A percentile compares a stretch with the other conserved stretches of the same genome.
These are phyloP conservation scores for Prunella himalayana DNA, from an alignment of 2,113 vertebrate genomes.

Conservation along the genomic window DNA sequence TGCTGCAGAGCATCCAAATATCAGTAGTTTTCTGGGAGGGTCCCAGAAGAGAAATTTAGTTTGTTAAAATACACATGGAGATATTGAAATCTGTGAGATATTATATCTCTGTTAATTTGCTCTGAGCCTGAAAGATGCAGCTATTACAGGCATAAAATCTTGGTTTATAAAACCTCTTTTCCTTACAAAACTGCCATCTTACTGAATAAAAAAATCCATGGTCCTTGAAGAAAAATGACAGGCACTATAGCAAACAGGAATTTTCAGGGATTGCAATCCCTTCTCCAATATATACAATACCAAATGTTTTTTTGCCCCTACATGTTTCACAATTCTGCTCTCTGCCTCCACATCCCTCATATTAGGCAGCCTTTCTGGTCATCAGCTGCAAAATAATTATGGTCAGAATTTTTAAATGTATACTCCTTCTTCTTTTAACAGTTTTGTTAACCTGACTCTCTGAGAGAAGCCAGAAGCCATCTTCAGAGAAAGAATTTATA, in stretches of 20 bases:
- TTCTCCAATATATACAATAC: not conserved
- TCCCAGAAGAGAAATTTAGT: not conserved
- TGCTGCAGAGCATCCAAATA: not conserved
- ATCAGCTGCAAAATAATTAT: not conserved
- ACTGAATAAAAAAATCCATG: not conserved
- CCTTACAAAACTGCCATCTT: not conserved
- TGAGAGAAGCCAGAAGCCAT: not conserved
- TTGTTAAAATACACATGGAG: not conserved
- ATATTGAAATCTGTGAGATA: not conserved
- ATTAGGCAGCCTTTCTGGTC: not conserved
- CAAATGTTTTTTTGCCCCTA: not conserved
- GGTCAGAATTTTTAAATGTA: not conserved
- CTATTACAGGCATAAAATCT: not conserved
- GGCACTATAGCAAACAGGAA: not conserved
- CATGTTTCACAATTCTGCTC: not conserved
- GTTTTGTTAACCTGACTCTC: not conserved
- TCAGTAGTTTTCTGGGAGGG: not conserved
- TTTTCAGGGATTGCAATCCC: not conserved
- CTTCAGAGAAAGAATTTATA: not conserved
- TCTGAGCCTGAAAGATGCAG: not conserved
- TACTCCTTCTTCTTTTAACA: not conserved
- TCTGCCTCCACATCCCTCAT: not conserved
- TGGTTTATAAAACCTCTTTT: not conserved
- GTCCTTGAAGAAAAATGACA: not conserved
- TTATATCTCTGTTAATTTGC: not conserved